Evolutionary conservation across 2,113 vertebrate species (phyloP), one percentile per base, ranked within the genome.

Genomic region (Chlorodrepanis virens): DNA sequence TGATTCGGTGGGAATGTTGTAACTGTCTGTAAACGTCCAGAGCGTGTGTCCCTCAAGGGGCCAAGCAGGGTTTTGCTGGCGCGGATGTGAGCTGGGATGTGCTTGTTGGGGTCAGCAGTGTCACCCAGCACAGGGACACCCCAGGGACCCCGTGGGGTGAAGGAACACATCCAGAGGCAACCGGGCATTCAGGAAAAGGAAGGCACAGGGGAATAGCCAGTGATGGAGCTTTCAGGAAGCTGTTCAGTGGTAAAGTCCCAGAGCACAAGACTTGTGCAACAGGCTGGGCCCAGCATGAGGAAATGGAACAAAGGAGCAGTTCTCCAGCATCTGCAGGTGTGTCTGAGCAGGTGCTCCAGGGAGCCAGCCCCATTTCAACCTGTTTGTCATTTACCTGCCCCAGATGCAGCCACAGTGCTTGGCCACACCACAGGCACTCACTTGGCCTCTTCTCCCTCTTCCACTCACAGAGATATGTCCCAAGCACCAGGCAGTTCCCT

Each of bases 391-490:
- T 65, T 8, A 5, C 50, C 69, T 29, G 35, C 47, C 37, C 39
- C 0, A 3, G 59, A 76, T 77, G 76, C 79, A 44, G 61, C 47
- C 7, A 0, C 7, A 0, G 18, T 10, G 21, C n/a, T 56, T 5
- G 11, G 71, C 71, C 8, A 1, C 33, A 37, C 23, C 24, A 11
- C 1, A 0, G 27, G 23, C 21, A 7, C 42, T 70, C 5, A 0
- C 35, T 23, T 60, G 68, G 28, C 39, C 72, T n/a, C 70, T 50
- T 27, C 82, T 60, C 24, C 29, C 10, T 2, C 44, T 40, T 8
- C 19, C 12, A 0, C 23, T 52, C 10, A 2, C 33, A 64, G 42
- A n/a, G 16, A 3, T 5, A 0, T 0, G 3, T 24, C 31, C 50
- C 80, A 2, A 16, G 80, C 83, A n/a, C n/a, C 65, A 20, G 49